Evolutionary conservation across 2,113 vertebrate genomes (phyloP).

Genomic region (Vidua macroura): DNA sequence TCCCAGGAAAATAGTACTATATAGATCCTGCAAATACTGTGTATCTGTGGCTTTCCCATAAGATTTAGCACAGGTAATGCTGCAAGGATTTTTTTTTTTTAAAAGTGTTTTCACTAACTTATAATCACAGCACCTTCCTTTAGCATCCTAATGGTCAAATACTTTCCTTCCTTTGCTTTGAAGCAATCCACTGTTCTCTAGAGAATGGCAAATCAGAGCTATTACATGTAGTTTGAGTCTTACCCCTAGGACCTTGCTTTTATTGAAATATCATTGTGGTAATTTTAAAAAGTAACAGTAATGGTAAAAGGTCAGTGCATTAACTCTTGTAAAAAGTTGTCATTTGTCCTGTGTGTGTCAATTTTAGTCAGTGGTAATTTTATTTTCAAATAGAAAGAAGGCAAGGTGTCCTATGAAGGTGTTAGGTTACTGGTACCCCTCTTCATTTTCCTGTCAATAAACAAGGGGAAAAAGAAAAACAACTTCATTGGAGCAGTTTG

Average conservation of each 20-base stretch:
- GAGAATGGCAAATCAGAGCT: neutral
- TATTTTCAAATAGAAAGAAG: neutral
- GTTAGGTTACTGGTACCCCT: neutral
- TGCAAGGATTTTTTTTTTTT: neutral
- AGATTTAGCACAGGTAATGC: neutral
- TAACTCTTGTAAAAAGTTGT: neutral
- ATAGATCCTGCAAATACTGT: neutral
- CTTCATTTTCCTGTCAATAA: neutral
- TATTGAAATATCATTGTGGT: neutral
- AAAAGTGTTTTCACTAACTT: neutral
- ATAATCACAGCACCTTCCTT: neutral
- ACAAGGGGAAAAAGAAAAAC: neutral
- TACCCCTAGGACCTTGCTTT: neutral
- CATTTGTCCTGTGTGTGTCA: neutral
- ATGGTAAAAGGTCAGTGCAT: neutral
- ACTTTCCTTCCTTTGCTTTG: neutral
- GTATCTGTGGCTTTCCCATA: neutral
- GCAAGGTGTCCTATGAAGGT: neutral
- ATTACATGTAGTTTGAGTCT: neutral
- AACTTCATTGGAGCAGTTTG: neutral
- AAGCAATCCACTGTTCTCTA: neutral
- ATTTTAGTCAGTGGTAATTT: neutral
- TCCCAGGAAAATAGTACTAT: neutral
- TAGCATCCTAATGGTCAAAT: neutral
- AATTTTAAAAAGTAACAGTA: neutral